These are phyloP conservation scores for Drosophila melanogaster DNA, from an alignment of 1,140 invertebrate genomes.

Conservation along the genomic window Release_6_plus_ISO1_MT NT_037436.4:21924001-21924500, in stretches of 20 bases:
- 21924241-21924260: slow-evolving; percentile 78
- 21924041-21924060: slow-evolving; percentile 30
- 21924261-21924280: slow-evolving; percentile 52
- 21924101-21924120: slow-evolving; percentile 78
- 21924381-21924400: slow-evolving; percentile 54
- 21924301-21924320: slow-evolving; percentile 29
- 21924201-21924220: slow-evolving; percentile 83
- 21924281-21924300: slow-evolving; percentile 17
- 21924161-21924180: slow-evolving; percentile 1
- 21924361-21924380: slow-evolving; percentile 8
- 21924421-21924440: slow-evolving; percentile 64
- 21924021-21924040: slow-evolving; percentile 54
- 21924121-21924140: slow-evolving; percentile 64
- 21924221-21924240: slow-evolving; percentile 83
- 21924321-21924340: slow-evolving; percentile 27
- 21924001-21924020: slow-evolving; percentile 32
- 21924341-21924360: slow-evolving; percentile 10
- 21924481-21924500: slow-evolving; percentile 65
- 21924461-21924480: slow-evolving; percentile 38
- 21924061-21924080: slow-evolving; percentile 30
- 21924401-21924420: slow-evolving; percentile 77
- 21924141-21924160: slow-evolving; percentile 47
- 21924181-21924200: slow-evolving; percentile 53
- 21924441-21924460: slow-evolving; percentile 31
- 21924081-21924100: slow-evolving; percentile 34